A percentile compares a stretch with the other conserved stretches of the same genome.
Evolutionary conservation across 2,888 invertebrate genomes (phyloP).

Genomic region (Eristalinus aeneus): DNA sequence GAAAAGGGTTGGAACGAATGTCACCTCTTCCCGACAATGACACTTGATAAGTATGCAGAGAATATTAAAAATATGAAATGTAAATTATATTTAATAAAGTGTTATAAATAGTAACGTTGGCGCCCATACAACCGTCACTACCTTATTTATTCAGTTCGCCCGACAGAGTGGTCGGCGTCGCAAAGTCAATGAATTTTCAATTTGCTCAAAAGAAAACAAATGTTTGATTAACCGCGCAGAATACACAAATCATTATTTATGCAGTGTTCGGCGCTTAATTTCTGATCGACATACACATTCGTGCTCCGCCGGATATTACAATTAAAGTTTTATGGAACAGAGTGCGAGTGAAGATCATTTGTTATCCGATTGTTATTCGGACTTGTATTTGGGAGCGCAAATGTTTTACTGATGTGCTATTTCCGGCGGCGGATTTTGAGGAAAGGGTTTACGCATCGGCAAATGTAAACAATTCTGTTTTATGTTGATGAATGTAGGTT

Average conservation of each 20-base stretch:
- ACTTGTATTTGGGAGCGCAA: neutral
- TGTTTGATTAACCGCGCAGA: conserved; percentile 18
- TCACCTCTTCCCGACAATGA: neutral
- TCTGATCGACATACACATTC: conserved; percentile 21
- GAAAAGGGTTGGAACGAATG: neutral
- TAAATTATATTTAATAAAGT: neutral
- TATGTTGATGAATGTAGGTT: neutral
- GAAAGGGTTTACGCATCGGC: conserved; percentile 1
- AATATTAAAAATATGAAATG: neutral
- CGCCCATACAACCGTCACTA: neutral
- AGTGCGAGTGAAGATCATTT: neutral
- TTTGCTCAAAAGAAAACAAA: conserved; percentile 9
- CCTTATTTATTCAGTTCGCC: neutral
- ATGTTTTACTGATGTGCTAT: conserved; percentile 29
- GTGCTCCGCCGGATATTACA: conserved; percentile 39
- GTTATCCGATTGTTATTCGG: neutral
- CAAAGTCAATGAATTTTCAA: conserved; percentile 16
- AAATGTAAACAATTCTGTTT: neutral
- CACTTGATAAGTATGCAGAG: neutral
- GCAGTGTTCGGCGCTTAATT: neutral
- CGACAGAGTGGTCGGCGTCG: neutral
- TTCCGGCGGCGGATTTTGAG: conserved; percentile 9
- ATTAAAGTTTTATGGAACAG: conserved; percentile 32
- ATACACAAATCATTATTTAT: conserved; percentile 2
- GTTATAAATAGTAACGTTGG: neutral